Evolutionary conservation across 2,888 invertebrate genomes (phyloP).

Genomic region (Atethmia centrago): DNA sequence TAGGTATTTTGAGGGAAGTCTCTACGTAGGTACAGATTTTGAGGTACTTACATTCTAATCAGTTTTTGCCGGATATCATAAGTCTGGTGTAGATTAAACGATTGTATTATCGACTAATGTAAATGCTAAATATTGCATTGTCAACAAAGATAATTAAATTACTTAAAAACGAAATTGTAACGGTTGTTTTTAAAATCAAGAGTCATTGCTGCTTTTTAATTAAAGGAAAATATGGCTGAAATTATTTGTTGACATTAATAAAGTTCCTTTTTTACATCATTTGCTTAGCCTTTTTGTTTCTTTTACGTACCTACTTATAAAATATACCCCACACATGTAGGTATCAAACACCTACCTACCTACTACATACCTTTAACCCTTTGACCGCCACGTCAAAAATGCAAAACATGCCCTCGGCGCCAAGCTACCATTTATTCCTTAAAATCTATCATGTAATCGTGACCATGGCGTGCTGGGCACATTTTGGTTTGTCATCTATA

Average conservation of each 20-base stretch:
- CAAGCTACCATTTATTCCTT: too few species aligned
- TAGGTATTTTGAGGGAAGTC: not conserved
- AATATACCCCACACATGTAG: not conserved
- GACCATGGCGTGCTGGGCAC: too few species aligned
- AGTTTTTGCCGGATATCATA: constrained; percentile 20
- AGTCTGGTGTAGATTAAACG: constrained; percentile 35
- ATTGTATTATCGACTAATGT: constrained; percentile 44
- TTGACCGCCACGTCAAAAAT: too few species aligned
- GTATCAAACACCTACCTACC: too few species aligned
- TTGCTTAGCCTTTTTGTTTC: not conserved
- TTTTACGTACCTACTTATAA: not conserved
- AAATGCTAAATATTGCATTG: constrained; percentile 35
- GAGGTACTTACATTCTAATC: constrained; percentile 14
- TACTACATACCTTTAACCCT: too few species aligned
- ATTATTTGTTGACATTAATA: not conserved
- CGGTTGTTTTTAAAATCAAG: not conserved
- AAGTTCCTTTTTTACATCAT: not conserved
- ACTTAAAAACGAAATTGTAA: too few species aligned
- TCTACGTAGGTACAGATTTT: not conserved
- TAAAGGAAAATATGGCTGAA: not conserved
- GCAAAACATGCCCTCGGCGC: too few species aligned
- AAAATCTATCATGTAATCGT: too few species aligned
- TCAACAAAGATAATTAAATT: constrained; percentile 22
- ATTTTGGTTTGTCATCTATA: too few species aligned
- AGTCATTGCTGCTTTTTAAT: not conserved